Base-by-base conservation (phyloP, 1,140 invertebrate genomes). In the Orchestia grillus region DNA sequence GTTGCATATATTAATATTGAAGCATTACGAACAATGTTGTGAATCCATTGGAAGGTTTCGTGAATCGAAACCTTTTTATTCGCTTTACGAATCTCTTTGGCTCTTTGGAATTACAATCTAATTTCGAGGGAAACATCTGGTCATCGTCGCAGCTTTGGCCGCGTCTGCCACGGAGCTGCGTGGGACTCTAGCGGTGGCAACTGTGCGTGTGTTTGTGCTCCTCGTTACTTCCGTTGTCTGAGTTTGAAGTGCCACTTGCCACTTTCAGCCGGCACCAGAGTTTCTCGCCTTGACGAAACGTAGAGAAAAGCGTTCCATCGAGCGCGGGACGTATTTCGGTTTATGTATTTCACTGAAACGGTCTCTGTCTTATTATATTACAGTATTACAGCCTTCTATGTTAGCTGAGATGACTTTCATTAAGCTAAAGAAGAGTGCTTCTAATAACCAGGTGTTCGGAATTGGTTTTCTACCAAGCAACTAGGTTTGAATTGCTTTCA, bases 221-320 rank as follows among this genome's bases (percentile, higher is more conserved):
- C 92, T 94, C 92, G 44, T 94, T 94, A 94, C 92, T 94, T 94
- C 92, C 44, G 92, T 94, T 94, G 92, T 94, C 92, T 94, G 92
- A 94, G 92, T 94, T 94, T 94, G 92, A 94, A 94, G 92, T 94
- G 92, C 43, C 92, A 47, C 92, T 94, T 94, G 44, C 92, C 92
- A 8, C 92, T 47, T 11, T 44, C 44, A 6, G n/a, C 43, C 15
- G 43, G 43, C 88, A 19, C 15, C 41, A 8, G 88, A 90, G 88
- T 90, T 90, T 90, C 8, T 90, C 43, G 42, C 41, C 41, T 90
- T 15, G 88, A 90, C n/a, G 41, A 44, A 87, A 87, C 41, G 36
- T 87, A 4, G 36, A 87, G 87, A 87, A n/a, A 87, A 90, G 28
- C 88, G 43, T 90, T 90, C 43, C 43, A 28, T 90, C 28, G 15